A percentile compares a stretch with the other conserved stretches of the same genome.
phyloP scores from a whole-genome alignment of 2,113 vertebrate species.

The Physeter macrocephalus region DNA sequence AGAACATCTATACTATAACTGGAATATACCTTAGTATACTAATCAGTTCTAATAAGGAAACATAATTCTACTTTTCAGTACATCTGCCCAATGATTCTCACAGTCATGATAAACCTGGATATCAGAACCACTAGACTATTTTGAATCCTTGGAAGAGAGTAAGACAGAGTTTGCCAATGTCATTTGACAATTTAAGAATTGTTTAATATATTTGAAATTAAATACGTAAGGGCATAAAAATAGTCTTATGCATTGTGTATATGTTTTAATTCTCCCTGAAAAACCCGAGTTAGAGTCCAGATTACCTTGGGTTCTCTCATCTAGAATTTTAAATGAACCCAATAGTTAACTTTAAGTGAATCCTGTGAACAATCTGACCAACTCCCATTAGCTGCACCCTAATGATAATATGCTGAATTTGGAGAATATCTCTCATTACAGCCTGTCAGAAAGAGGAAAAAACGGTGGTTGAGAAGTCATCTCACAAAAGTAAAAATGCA shows the following conservation, averaged over 20 bases:
- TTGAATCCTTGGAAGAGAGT: background rate
- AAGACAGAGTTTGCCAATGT: background rate
- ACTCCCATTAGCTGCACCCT: background rate
- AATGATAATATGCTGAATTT: background rate
- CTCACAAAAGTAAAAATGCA: background rate
- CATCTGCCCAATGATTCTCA: background rate
- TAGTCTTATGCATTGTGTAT: background rate
- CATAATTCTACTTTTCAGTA: background rate
- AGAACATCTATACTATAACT: background rate
- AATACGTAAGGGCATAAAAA: background rate
- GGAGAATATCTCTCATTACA: background rate
- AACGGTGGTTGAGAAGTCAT: background rate
- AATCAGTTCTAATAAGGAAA: background rate
- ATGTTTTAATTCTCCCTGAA: background rate
- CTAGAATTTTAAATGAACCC: background rate
- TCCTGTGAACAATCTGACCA: background rate
- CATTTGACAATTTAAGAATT: background rate
- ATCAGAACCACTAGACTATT: background rate
- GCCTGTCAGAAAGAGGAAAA: background rate
- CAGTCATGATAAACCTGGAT: background rate
- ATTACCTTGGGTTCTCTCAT: background rate
- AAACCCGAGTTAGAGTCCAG: background rate
- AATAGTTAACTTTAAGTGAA: background rate
- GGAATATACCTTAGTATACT: background rate
- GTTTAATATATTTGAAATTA: conserved; percentile 16